Base-by-base conservation (phyloP, 2,113 vertebrate species). In the Leucosticte australis region DNA sequence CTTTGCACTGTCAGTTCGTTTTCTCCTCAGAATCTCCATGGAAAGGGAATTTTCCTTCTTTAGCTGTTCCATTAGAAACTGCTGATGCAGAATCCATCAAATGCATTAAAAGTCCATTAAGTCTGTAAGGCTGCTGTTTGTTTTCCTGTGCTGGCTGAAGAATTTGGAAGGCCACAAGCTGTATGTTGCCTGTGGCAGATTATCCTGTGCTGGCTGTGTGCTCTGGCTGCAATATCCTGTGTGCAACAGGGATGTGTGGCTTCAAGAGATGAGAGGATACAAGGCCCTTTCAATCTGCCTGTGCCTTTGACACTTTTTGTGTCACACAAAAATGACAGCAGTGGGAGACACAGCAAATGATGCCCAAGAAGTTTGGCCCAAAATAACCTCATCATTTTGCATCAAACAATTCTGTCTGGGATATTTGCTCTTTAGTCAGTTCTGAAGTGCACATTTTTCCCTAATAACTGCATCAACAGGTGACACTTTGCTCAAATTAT, bases 51-150 rank as follows among this genome's bases (percentile, higher is more conserved):
- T 87, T 89, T 84, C 77, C 49, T 65, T 65, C 55, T 82, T 83
- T 63, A 82, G 89, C 62, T 84, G 55, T 89, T 91, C 65, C 78
- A 62, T 85, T 90, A 91, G 49, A 76, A 94, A 62, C 62, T 95
- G 89, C 94, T 95, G 95, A 79, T 91, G 93, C 91, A 95, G 87
- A 94, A 87, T 92, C 89, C 89, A 87, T 95, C 89, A 87, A 55
- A 95, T 69, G 87, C 91, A 95, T 92, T 95, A 91, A 9, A 94
- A 92, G 62, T 49, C 93, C 91, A 94, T 95, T 91, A 94, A 89
- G 65, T 35, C 91, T 62, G 56, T 39, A 57, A 78, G 35, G 50
- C 53, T 91, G 57, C 74, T 84, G 41, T 62, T 94, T 76, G 83
- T 91, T 94, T 94, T 71, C 53, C 81, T 85, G 62, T 37, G 63